A percentile compares a stretch with the other conserved stretches of the same genome.
These are phyloP conservation scores for Paraplagusia blochii DNA, from an alignment of 2,113 vertebrate genomes.

Conservation along the genomic window DNA sequence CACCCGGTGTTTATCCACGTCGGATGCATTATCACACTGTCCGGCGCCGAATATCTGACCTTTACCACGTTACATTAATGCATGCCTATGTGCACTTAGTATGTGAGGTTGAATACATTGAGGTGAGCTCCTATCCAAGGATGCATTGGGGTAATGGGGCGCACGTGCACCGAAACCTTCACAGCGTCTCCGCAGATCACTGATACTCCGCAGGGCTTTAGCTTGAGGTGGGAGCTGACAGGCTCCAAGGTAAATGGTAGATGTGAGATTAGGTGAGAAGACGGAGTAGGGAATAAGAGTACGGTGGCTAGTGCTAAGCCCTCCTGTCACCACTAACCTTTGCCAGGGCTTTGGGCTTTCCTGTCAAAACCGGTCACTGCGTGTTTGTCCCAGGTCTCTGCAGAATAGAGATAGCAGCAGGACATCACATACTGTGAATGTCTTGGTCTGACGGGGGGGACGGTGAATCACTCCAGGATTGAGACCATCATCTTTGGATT, in stretches of 20 bases:
- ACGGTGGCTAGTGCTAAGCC: constrained; percentile 34
- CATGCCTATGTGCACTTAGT: constrained; percentile 3
- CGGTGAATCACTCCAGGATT: constrained; percentile 11
- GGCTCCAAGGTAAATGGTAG: constrained; percentile 51
- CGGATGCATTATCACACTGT: constrained; percentile 48
- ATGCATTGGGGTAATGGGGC: background rate
- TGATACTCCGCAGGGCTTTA: constrained; percentile 37
- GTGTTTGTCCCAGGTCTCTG: constrained; percentile 42
- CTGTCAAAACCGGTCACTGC: constrained; percentile 41
- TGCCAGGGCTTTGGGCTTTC: constrained; percentile 43
- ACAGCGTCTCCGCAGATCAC: constrained; percentile 7
- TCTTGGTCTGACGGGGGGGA: constrained; percentile 2
- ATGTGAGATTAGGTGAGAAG: constrained; percentile 57
- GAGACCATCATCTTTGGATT: constrained; percentile 1
- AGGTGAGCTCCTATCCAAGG: background rate
- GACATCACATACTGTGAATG: constrained; percentile 2
- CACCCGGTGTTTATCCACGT: constrained; percentile 55
- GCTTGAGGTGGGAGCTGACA: constrained; percentile 47
- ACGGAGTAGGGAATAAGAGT: constrained; percentile 31
- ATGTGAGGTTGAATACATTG: constrained; percentile 6
- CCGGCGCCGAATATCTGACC: constrained; percentile 54
- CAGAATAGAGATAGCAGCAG: constrained; percentile 14
- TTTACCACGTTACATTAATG: constrained; percentile 57
- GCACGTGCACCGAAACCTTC: background rate
- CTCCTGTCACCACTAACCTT: constrained; percentile 65